Evolutionary conservation across 2,797 vertebrate genomes (phyloP).

Genomic region (Erpetoichthys calabaricus): DNA sequence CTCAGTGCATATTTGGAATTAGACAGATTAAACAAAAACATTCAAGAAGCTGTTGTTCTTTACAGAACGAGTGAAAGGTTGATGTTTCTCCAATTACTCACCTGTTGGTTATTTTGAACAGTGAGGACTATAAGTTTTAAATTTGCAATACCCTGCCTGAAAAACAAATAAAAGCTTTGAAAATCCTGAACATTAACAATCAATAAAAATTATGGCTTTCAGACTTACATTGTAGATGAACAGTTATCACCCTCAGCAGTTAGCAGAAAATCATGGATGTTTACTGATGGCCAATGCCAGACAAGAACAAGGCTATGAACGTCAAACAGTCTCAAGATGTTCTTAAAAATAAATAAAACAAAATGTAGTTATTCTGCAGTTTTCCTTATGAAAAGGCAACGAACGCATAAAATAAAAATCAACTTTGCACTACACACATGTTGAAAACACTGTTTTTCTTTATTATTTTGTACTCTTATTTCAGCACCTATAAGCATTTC

Average conservation of each 20-base stretch:
- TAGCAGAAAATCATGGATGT: constrained; percentile 73
- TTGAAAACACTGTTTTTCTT: too few relatives aligned
- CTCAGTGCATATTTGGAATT: too few relatives aligned
- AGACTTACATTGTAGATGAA: constrained; percentile 47
- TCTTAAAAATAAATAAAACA: constrained; percentile 36
- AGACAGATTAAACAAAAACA: too few relatives aligned
- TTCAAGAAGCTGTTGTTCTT: too few relatives aligned
- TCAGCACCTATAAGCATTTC: too few relatives aligned
- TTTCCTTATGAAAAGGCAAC: too few relatives aligned
- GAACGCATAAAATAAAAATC: too few relatives aligned
- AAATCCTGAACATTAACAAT: background rate
- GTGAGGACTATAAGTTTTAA: constrained; percentile 75
- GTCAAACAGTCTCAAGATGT: constrained; percentile 75
- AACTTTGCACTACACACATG: too few relatives aligned
- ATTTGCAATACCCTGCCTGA: constrained; percentile 61
- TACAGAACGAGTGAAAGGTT: too few relatives aligned
- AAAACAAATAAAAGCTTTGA: background rate
- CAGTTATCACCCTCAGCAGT: constrained; percentile 66
- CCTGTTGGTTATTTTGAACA: constrained; percentile 46
- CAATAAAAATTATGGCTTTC: background rate
- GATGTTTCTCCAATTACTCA: constrained; percentile 20
- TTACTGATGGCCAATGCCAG: constrained; percentile 63
- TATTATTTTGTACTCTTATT: too few relatives aligned
- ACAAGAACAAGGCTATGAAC: constrained; percentile 59
- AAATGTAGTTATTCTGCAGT: background rate